Evolutionary conservation across 2,888 invertebrate species (phyloP), one percentile per base, ranked within the genome.

Genomic region (Oscheius sp.): DNA sequence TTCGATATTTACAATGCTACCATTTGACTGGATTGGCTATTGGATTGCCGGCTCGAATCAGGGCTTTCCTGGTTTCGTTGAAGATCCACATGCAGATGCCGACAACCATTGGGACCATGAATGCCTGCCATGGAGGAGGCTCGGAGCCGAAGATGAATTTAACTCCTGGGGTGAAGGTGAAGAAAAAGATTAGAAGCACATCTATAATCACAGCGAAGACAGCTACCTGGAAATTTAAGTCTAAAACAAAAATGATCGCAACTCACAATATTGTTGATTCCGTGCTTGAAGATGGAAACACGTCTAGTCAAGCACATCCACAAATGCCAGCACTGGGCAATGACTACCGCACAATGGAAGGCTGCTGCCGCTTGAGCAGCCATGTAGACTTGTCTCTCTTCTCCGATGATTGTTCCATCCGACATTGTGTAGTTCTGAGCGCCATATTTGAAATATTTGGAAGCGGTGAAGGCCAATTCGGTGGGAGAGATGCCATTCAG

Each of bases 281-380:
- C 80, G 55, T 82, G 81, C 23, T 65, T 61, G 70, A 82, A 82
- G 34, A 82, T 71, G 8, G 82, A 82, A n/a, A 78, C 74, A 27
- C 82, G 70, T 34, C 81, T 71, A 8, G 82, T 82, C 23, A 79
- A 68, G 70, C 81, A 82, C 73, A 76, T 78, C 74, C 75, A 79
- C 33, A 82, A 57, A 61, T 82, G 80, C 70, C 76, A 79, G 23
- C 72, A 72, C 58, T 64, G 64, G 2, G 64, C 45, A 12, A 72
- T 58, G 23, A 75, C 72, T 2, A 73, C 64, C n/a, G 76, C 65
- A 34, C 81, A 71, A 48, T 76, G 72, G 65, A 69, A 72, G 25
- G 76, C 74, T 1, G 74, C 73, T 2, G 74, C 74, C 1, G 68
- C 76, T 48, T 76, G 72, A 17, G 72, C 76, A 17, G 71, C 71